Base-by-base conservation (phyloP, 2,888 invertebrate genomes). In the Eupithecia insigniata region DNA sequence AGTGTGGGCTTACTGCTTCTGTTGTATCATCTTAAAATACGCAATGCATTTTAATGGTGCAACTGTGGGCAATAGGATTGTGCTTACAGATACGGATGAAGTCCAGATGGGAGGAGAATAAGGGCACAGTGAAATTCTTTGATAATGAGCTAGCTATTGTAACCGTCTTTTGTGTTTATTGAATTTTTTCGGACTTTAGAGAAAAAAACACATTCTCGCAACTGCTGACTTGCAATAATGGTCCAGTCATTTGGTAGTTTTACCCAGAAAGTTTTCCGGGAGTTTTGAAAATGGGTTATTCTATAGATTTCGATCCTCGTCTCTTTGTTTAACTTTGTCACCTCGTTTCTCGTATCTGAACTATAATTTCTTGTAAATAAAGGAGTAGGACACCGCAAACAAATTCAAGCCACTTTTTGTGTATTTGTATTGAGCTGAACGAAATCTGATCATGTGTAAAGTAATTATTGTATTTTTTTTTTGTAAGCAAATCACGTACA, bases 31-130 rank as follows among this genome's bases (percentile, higher is more conserved):
- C 78, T 81, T 84, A 79, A 82, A 81, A 84, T 82, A 83, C 81
- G 78, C 78, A 79, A 83, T 81, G 79, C 89, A 84, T 89, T 90
- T 87, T 89, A 91, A 91, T 91, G 87, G 87, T 83, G 82, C 82
- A 85, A 83, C 84, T 83, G 84, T 86, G 86, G 85, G 87, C 86
- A 85, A 84, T 81, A 80, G 88, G 93, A 92, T 93, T 92, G 92
- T 84, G 86, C 81, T n/a, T 28, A 36, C 65, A 61, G 64, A 36
- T 39, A 64, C 36, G 62, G 34, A 62, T 36, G 22, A 64, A 64
- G 30, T 60, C 28, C 18, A 60, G 18, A 60, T 16, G 16, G 60
- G 16, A 60, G 18, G 2, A 58, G 28, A 28, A 51, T 51, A 51
- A n/a, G 55, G 26, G 12, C 26, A 12, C 22, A 22, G 46, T 51